Conservation (phyloP, 2,797 vertebrate genomes). For the Zonotrichia albicollis region DNA sequence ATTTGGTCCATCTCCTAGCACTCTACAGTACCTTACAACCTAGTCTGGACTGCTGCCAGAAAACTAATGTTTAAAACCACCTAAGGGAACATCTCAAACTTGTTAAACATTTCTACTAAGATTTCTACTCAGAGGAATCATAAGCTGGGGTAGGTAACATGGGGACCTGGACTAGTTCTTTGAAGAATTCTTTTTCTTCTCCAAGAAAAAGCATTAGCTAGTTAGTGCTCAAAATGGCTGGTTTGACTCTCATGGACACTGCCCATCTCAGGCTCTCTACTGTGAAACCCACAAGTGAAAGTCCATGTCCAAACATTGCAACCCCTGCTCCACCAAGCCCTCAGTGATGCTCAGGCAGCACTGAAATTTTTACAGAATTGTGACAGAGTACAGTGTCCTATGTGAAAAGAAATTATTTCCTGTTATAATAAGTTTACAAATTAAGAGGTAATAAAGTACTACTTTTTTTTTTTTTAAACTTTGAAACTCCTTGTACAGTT, state of each 20-base stretch:
- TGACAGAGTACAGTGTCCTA: background rate
- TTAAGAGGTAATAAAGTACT: background rate
- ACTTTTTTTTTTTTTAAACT: background rate
- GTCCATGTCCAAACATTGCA: background rate
- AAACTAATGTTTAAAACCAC: constrained; percentile 14
- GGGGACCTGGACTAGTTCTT: background rate
- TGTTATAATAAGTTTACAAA: background rate
- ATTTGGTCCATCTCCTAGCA: background rate
- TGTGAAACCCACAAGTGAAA: accelerated
- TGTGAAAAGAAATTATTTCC: background rate
- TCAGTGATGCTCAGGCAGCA: background rate
- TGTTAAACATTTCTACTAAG: background rate
- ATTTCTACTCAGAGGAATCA: background rate
- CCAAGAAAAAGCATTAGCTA: background rate
- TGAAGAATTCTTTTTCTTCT: background rate
- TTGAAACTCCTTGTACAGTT: background rate
- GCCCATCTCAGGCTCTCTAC: background rate
- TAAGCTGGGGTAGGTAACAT: background rate
- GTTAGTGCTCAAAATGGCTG: background rate
- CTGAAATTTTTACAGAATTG: background rate
- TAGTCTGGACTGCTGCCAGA: background rate
- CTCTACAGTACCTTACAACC: background rate
- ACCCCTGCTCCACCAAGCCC: background rate
- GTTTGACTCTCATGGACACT: background rate
- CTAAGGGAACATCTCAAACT: background rate